Evolutionary conservation across 2,113 vertebrate genomes (phyloP), one percentile per base, ranked within the genome.

Genomic region (Equus quagga): DNA sequence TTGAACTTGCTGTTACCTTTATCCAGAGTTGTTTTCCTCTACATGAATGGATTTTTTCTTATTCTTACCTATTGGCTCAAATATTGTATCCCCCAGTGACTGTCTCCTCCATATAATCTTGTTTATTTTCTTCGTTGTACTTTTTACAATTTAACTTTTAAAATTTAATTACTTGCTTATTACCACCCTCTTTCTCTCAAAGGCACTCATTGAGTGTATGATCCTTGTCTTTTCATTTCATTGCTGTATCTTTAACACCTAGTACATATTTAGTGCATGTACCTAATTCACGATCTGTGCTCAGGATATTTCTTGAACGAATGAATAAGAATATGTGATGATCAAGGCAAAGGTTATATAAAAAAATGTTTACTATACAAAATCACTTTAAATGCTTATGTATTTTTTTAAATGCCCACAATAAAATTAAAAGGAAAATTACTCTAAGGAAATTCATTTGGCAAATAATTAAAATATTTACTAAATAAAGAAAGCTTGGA

Each of bases 381-480:
- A 72, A 56, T 83, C 31, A 78, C 56, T 73, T 80, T 24, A 89
- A 82, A 62, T 69, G 51, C 31, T 56, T 79, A 41, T 8, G 13
- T 58, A 36, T 70, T 76, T 91, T 72, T 88, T 70, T 4, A 90
- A 79, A 54, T 56, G 69, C 19, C 41, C 24, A 41, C 3, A 82
- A 41, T 46, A 75, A 82, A 88, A 54, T 70, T 78, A 70, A 79
- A 93, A 89, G 79, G 49, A 79, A 80, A 73, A 64, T 87, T 81
- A 70, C 13, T 49, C 10, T 11, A 75, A 56, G 58, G 56, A 46
- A 76, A 65, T 58, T 51, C 26, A 58, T 41, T 78, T 75, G 65
- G 24, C 44, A 86, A 73, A 31, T 72, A 91, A 56, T 81, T 86
- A 33, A 26, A 89, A 15, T 46, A 80, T 65, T 93, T 85, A 36